Evolutionary conservation across 2,888 invertebrate genomes (phyloP).

Genomic region (Lithophane socia): DNA sequence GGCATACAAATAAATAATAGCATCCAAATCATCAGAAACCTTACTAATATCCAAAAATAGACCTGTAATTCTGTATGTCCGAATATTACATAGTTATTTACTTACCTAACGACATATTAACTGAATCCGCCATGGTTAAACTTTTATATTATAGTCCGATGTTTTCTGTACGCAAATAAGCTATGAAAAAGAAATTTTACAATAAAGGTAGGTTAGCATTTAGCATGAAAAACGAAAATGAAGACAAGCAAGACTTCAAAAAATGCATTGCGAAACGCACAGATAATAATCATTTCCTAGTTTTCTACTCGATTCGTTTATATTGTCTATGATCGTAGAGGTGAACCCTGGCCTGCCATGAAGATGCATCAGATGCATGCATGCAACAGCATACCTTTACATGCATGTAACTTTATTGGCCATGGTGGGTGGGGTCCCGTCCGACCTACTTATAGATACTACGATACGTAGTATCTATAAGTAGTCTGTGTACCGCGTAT

Average conservation of each 20-base stretch:
- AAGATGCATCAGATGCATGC: no score
- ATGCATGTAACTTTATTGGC: no score
- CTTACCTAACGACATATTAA: constrained; percentile 87
- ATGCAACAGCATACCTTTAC: no score
- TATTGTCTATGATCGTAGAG: neutral
- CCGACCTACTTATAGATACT: no score
- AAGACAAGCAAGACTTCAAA: constrained; percentile 10
- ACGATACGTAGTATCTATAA: no score
- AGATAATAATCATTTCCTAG: constrained; percentile 6
- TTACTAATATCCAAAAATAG: constrained; percentile 65
- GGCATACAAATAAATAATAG: constrained; percentile 6
- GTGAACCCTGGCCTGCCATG: no score
- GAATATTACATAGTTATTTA: constrained; percentile 20
- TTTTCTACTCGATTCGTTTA: neutral
- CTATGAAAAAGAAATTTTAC: neutral
- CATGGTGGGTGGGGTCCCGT: no score
- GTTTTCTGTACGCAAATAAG: neutral
- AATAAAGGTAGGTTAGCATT: constrained; percentile 24
- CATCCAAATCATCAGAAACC: constrained; percentile 27
- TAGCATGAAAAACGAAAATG: constrained; percentile 32
- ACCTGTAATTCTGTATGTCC: constrained; percentile 25
- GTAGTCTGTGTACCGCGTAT: no score
- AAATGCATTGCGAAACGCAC: constrained; percentile 37
- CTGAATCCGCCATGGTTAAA: constrained; percentile 80
- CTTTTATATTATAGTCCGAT: neutral